Evolutionary conservation across 2,888 invertebrate species (phyloP), one percentile per base, ranked within the genome.

Genomic region (Phengaris alcon): DNA sequence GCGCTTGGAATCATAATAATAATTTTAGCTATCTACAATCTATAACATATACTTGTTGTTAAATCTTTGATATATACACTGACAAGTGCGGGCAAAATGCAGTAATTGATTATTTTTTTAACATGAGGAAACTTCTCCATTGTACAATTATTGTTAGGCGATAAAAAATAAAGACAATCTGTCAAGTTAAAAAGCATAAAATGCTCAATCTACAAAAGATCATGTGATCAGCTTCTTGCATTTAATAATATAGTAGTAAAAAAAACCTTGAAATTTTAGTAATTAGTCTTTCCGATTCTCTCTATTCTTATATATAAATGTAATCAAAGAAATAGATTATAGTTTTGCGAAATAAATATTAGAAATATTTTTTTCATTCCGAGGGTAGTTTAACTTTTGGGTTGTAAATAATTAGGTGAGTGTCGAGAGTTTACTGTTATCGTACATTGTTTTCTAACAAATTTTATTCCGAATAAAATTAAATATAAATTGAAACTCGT

Each of bases 391-490:
- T 82, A 82, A 79, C 78, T 78, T 75, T 81, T 77, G 80, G 81
- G 78, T 78, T 87, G 86, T 87, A 85, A 74, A 88, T 85, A 82
- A 78, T 76, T 86, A 82, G 82, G 72, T 74, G 80, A 80, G 79
- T 48, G 77, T 77, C 76, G 74, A 76, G 74, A 74, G 73, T 82
- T 82, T 77, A 81, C 81, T 81, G 85, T 86, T 85, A 83, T 82
- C 81, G 84, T 87, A 86, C 83, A 86, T 87, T 88, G 85, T 87
- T 84, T 86, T 83, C 82, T 80, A 83, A 84, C 87, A 90, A 84
- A 91, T 88, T 91, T 87, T 88, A 91, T 89, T 90, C 89, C 79
- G 81, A 91, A 90, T 91, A 91, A 92, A 90, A 84, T 82, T 82
- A 35, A 35, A 35, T 35, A 87, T 82, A 85, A 82, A 80, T 83